These are phyloP conservation scores for Ceramica pisi DNA, from an alignment of 2,888 invertebrate genomes.

Conservation along the genomic window DNA sequence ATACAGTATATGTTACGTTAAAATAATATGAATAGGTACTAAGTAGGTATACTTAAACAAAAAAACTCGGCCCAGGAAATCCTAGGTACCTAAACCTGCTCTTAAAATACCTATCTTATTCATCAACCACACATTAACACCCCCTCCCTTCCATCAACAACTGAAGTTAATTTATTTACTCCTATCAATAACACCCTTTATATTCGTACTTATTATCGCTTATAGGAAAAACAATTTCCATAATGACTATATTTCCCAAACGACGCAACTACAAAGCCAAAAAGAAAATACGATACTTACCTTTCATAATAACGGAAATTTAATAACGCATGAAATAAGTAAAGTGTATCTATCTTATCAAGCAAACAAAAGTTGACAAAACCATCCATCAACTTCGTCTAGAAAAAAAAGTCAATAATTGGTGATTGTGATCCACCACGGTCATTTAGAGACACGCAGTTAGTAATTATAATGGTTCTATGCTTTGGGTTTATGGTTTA, in stretches of 20 bases:
- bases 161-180: neutral
- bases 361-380: conserved; percentile 10
- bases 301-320: conserved; percentile 4
- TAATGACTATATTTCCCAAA: conserved; percentile 16
- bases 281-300: conserved; percentile 20
- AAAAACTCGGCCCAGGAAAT: no score
- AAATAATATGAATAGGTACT: no score
- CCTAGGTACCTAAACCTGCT: no score
- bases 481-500: conserved; percentile 34
- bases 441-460: conserved; percentile 29
- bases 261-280: neutral
- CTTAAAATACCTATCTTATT: neutral
- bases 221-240: conserved; percentile 3
- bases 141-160: neutral
- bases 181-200: neutral
- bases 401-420: conserved; percentile 29
- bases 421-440: conserved; percentile 18
- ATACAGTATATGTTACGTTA: no score
- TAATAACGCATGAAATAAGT: neutral
- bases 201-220: neutral
- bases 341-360: conserved; percentile 28
- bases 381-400: conserved; percentile 31
- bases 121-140: neutral
- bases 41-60: no score
- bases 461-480: conserved; percentile 36